Evolutionary conservation across 2,113 vertebrate genomes (phyloP).

Genomic region (Hippocampus abdominalis): DNA sequence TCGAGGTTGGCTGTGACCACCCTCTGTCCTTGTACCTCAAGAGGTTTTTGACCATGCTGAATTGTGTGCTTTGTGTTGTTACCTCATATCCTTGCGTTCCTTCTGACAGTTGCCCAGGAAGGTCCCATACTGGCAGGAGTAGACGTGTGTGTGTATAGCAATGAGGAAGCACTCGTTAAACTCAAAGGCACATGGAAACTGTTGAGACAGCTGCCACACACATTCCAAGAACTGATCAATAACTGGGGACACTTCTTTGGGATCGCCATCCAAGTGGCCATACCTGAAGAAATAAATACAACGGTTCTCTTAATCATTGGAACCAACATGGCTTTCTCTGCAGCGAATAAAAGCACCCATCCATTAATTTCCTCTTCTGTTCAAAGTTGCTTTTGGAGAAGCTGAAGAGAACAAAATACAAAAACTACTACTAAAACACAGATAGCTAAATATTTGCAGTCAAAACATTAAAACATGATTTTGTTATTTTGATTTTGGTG

Average conservation of each 20-base stretch:
- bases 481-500: not conserved
- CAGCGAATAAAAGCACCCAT: not conserved
- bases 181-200: conserved; percentile 95
- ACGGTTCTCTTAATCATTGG: not conserved
- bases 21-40: not conserved
- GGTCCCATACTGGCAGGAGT: conserved; percentile 92
- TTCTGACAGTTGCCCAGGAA: conserved; percentile 91
- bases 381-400: not conserved
- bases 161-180: conserved; percentile 93
- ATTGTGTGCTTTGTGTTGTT: conserved; percentile 18
- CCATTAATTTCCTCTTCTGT: not conserved
- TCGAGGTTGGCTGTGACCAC: too few species aligned
- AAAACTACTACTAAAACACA: too few species aligned
- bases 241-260: conserved; percentile 92
- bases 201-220: conserved; percentile 92
- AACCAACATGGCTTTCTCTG: not conserved
- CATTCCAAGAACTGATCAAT: conserved; percentile 97
- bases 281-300: conserved; percentile 71
- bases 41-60: not conserved
- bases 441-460: not conserved
- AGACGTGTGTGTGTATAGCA: conserved; percentile 83
- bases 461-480: not conserved
- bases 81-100: conserved; percentile 86
- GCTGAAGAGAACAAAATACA: not conserved
- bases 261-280: conserved; percentile 88